phyloP scores from a whole-genome alignment of 2,113 vertebrate genomes.

The Sphyrna mokarran region DNA sequence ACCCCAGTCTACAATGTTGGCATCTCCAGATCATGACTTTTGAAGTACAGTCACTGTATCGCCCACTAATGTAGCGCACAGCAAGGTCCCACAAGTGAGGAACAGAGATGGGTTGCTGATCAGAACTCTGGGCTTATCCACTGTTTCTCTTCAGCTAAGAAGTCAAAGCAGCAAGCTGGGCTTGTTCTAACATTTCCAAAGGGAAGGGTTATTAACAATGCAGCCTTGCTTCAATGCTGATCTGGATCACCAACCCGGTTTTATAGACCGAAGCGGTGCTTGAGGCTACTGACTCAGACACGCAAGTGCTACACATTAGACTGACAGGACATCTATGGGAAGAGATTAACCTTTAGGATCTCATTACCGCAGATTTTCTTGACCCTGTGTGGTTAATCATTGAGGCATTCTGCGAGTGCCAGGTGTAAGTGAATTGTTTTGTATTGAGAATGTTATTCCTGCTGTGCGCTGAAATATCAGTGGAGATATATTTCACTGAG shows the following conservation, averaged over 20 bases:
- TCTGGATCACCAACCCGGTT: not conserved
- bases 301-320: not conserved
- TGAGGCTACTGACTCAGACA: not conserved
- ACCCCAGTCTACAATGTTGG: no score
- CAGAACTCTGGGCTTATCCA: not conserved
- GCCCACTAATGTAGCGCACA: not conserved
- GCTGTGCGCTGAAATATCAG: not conserved
- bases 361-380: not conserved
- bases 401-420: not conserved
- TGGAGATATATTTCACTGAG: not conserved
- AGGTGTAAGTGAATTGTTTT: not conserved
- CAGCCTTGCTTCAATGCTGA: not conserved
- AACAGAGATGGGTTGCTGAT: not conserved
- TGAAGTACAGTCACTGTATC: not conserved
- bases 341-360: not conserved
- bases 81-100: not conserved
- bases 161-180: not conserved
- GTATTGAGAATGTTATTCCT: not conserved
- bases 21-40: no score
- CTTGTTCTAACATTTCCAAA: not conserved
- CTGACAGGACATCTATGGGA: no score
- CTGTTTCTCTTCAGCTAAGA: not conserved
- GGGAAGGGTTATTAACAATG: not conserved
- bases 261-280: not conserved
- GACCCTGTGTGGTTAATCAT: not conserved